Evolutionary conservation across 2,888 invertebrate genomes (phyloP), one percentile per base, ranked within the genome.

Genomic region (Cynaeus angustus): DNA sequence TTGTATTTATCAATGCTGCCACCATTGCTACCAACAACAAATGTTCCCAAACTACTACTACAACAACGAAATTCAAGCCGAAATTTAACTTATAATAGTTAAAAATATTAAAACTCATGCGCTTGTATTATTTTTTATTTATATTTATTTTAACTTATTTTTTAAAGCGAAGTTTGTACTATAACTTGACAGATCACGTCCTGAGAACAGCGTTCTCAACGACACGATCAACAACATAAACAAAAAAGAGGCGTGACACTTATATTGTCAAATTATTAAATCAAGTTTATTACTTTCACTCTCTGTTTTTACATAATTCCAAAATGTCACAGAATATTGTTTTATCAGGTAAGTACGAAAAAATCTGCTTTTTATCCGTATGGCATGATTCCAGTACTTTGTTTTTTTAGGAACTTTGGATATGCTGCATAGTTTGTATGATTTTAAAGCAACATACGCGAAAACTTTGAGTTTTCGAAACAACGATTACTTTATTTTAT

Each of bases 341-440:
- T 59, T 67, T 77, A 68, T 75, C 78, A 70, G 80, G 80, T 78
- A 69, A 76, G 75, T 68, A 13, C 13, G 9, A 33, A 9, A 61
- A 67, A 68, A 52, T 14, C 38, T n/a, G 12, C 12, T 26, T 33
- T 37, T 26, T 28, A 3, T 0, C 2, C 46, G 21, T 46, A 46
- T 4, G 2, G 16, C 46, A 8, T 3, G 7, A 5, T 37, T 37
- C 8, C 6, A 41, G 1, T 1, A 13, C 2, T 41, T 45, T 50
- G 48, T 41, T 26, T 7, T 30, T 16, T 45, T 83, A 92, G 93
- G 90, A 80, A 90, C 90, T 82, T 88, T 89, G 85, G 94, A 94
- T 85, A 94, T 95, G 94, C 89, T 95, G 37, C 91, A 92, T 84
- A 94, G 94, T 59, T 86, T 94, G 64, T 95, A 94, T 79, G 94